Conservation (phyloP, 1,140 invertebrate genomes). For the Meloidogyne floridensis region DNA sequence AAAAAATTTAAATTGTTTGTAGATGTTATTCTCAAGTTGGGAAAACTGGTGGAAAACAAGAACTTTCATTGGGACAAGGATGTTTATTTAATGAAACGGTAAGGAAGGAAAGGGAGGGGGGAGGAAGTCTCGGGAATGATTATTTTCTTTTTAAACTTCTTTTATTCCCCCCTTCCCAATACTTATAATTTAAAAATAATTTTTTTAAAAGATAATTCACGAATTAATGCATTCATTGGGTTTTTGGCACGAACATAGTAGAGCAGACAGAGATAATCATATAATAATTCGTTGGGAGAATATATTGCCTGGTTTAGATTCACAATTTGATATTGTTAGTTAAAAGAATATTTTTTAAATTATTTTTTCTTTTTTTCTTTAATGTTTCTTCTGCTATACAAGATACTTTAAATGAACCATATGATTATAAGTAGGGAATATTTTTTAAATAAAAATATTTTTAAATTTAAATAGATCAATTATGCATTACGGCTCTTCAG, state of each 20-base stretch:
- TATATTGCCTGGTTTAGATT: slow-evolving; percentile 65
- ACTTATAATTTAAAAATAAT: not conserved
- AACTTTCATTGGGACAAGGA: slow-evolving; percentile 63
- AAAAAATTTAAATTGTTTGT: slow-evolving; percentile 21
- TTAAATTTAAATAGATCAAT: slow-evolving; percentile 13
- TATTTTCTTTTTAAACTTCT: too few species aligned
- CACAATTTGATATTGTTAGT: slow-evolving; percentile 64
- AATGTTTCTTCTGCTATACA: slow-evolving; percentile 56
- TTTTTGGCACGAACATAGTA: slow-evolving; percentile 64
- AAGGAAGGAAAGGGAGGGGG: slow-evolving; percentile 62
- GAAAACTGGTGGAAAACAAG: slow-evolving; percentile 63
- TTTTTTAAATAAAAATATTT: not conserved
- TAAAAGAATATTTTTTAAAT: not conserved
- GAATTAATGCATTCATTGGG: slow-evolving; percentile 51
- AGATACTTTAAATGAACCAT: slow-evolving; percentile 61
- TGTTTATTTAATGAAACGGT: slow-evolving; percentile 66
- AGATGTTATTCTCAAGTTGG: slow-evolving; percentile 65
- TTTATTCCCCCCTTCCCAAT: not conserved
- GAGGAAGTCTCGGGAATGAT: slow-evolving; percentile 31
- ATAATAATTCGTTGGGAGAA: slow-evolving; percentile 65
- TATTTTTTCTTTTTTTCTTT: not conserved
- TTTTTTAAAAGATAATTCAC: slow-evolving; percentile 15
- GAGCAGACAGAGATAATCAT: slow-evolving; percentile 62
- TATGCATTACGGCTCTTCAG: slow-evolving; percentile 61
- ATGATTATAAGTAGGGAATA: slow-evolving; percentile 50